These are phyloP conservation scores for Micrasema minimum DNA, from an alignment of 1,140 invertebrate species.

Conservation along the genomic window DNA sequence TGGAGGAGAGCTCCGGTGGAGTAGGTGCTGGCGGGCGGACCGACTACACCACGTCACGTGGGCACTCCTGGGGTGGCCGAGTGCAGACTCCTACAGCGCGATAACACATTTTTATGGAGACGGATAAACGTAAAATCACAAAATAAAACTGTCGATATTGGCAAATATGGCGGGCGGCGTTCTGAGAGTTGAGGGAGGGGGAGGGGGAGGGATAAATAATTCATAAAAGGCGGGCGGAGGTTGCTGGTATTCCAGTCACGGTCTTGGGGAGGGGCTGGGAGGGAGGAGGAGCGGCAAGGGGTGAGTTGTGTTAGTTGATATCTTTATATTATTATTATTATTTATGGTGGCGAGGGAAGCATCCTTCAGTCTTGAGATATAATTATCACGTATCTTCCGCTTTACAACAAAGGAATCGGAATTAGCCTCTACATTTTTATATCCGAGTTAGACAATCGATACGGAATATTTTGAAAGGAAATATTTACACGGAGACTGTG, in stretches of 20 bases:
- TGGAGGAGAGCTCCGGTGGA: too few species aligned
- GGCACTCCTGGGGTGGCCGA: background rate
- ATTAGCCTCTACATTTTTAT: too few species aligned
- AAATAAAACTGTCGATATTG: conserved; percentile 48
- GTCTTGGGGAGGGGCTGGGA: background rate
- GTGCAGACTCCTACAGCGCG: conserved; percentile 11
- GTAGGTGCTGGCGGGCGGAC: background rate
- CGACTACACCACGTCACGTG: too few species aligned
- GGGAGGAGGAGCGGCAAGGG: background rate
- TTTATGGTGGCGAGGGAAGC: conserved; percentile 10
- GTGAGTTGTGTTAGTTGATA: conserved; percentile 33
- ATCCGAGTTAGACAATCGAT: too few species aligned
- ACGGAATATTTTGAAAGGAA: too few species aligned
- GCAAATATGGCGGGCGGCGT: conserved; percentile 16
- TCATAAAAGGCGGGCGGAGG: conserved; percentile 46
- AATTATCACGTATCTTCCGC: too few species aligned
- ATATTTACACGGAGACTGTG: too few species aligned
- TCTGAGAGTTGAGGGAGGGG: background rate
- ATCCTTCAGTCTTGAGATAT: conserved; percentile 5
- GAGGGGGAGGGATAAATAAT: conserved; percentile 48
- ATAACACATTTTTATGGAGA: conserved; percentile 45
- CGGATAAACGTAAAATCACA: conserved; percentile 49
- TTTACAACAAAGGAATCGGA: too few species aligned
- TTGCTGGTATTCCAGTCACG: conserved; percentile 36
- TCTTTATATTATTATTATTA: conserved; percentile 13